Percentiles rank a stretch among this genome's conserved stretches.
Evolutionary conservation across 1,140 invertebrate species (phyloP).

Genomic region (Mylabris phalerata): DNA sequence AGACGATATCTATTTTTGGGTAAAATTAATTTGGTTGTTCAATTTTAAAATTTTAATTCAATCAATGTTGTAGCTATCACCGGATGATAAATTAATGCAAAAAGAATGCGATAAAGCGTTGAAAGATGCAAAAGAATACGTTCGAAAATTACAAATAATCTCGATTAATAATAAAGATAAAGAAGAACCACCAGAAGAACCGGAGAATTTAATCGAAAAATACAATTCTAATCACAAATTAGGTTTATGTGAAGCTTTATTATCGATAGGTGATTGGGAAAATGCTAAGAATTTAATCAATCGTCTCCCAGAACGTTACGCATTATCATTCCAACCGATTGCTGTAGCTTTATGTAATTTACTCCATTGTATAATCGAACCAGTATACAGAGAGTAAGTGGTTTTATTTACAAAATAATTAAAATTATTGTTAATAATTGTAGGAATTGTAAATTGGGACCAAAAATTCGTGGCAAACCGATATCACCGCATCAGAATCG

Average conservation of each 20-base stretch:
- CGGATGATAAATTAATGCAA: conserved; percentile 74
- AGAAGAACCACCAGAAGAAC: conserved; percentile 61
- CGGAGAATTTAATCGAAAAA: conserved; percentile 61
- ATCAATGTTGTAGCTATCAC: conserved; percentile 58
- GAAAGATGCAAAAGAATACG: conserved; percentile 80
- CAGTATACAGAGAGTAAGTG: conserved; percentile 74
- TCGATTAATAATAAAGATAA: conserved; percentile 77
- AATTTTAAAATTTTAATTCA: background rate
- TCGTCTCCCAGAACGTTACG: conserved; percentile 73
- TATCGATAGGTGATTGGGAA: conserved; percentile 86
- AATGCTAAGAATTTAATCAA: conserved; percentile 73
- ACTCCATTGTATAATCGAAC: conserved; percentile 80
- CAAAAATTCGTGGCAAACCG: conserved; percentile 57
- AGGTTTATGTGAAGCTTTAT: conserved; percentile 79
- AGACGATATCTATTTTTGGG: conserved; percentile 87
- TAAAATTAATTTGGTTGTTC: conserved; percentile 43
- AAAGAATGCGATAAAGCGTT: conserved; percentile 77
- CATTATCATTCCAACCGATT: conserved; percentile 71
- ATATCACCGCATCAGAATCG: conserved; percentile 51
- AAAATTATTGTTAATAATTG: conserved; percentile 11
- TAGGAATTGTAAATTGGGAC: conserved; percentile 65
- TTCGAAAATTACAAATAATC: conserved; percentile 78
- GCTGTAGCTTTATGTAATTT: conserved; percentile 72
- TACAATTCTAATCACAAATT: conserved; percentile 88
- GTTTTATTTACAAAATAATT: conserved; percentile 4